Base-by-base conservation (phyloP, 1,140 invertebrate genomes). In the Berghia stephanieae region DNA sequence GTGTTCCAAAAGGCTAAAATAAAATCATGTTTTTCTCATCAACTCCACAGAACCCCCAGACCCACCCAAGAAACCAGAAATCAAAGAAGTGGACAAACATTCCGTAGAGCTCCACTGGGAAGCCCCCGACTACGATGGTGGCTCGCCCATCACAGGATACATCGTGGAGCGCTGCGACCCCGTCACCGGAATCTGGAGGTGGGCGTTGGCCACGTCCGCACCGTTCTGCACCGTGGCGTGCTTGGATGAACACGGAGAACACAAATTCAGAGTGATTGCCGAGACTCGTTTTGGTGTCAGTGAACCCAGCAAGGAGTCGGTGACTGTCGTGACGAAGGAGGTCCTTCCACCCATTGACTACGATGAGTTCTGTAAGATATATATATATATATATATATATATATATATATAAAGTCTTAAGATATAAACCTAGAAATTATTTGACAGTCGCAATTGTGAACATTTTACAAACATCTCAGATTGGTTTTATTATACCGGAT, bases 211-310 rank as follows among this genome's bases (percentile, higher is more conserved):
- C 82, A 98, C 93, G 96, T 68, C 96, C 93, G 94, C 94, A 82
- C 94, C 94, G 46, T 93, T 93, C 63, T 96, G 96, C 87, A 96
- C 94, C 6, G 83, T 90, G 46, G 81, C 82, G 36, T 86, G 83
- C 73, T 79, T 89, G 36, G 83, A 85, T 40, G 86, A 88, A 42
- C 96, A 96, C 63, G 93, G 93, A 80, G 93, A 96, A 42, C 99
- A 99, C 88, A 96, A 98, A 80, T 99, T 99, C 93, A 92, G 97
- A 69, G 96, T 99, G 1, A 94, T 96, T 91, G 97, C 98, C 73
- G 97, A 99, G 89, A 99, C 99, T 90, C 94, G 96, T 85, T 98
- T 98, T 86, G 98, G 97, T 69, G 93, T 94, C 75, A 98, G 96
- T 27, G 96, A 99, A 82, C 95, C 97, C 4, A 95, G 90, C 44